A percentile compares a stretch with the other conserved stretches of the same genome.
Evolutionary conservation across 2,113 vertebrate genomes (phyloP).

Genomic region (Lates calcarifer): DNA sequence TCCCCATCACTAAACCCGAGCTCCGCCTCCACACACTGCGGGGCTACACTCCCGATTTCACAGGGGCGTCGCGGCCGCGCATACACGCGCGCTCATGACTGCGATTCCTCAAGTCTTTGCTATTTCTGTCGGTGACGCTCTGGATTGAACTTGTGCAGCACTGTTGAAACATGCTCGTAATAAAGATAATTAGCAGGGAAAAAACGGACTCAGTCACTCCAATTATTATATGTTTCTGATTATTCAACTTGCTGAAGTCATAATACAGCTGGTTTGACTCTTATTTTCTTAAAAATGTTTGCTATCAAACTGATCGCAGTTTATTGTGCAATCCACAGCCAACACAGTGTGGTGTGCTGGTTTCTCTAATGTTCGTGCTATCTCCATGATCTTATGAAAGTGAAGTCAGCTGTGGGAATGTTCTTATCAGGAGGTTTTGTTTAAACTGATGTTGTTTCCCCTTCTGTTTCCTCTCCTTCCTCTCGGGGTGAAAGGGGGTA

Average conservation of each 20-base stretch:
- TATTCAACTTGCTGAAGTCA: background rate
- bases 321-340: background rate
- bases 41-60: conserved; percentile 73
- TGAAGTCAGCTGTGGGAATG: conserved; percentile 52
- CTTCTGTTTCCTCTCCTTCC: conserved; percentile 48
- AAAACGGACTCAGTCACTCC: no score
- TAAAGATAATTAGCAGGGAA: background rate
- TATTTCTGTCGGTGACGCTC: conserved; percentile 35
- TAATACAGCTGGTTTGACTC: background rate
- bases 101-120: conserved; percentile 22
- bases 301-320: background rate
- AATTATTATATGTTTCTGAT: background rate
- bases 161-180: background rate
- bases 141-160: conserved; percentile 27
- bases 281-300: no score
- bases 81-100: conserved; percentile 53
- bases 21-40: conserved; percentile 81
- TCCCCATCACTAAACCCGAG: conserved; percentile 49
- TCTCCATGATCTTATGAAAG: conserved; percentile 29
- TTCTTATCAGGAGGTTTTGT: conserved; percentile 61
- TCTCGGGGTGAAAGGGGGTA: conserved; percentile 14
- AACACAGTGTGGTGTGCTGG: background rate
- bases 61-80: conserved; percentile 79
- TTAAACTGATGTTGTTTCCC: conserved; percentile 36
- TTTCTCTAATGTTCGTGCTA: background rate